Evolutionary conservation across 2,113 vertebrate genomes (phyloP).

Genomic region (Copsychus sechellarum): DNA sequence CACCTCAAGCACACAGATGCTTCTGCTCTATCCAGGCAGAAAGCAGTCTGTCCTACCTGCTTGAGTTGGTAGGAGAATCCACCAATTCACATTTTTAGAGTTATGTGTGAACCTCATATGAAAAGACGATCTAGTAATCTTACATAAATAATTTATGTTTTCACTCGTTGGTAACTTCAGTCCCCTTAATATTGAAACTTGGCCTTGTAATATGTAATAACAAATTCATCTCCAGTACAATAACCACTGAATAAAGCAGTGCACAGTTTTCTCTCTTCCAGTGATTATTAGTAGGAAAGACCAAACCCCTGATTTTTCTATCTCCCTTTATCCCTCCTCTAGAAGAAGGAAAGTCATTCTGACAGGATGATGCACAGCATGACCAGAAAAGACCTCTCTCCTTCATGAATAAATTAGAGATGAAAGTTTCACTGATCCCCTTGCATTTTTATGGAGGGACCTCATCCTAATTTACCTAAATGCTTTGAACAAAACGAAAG

Average conservation of each 20-base stretch:
- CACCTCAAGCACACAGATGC: not conserved
- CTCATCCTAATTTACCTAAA: constrained; percentile 81
- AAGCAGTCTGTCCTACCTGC: not conserved
- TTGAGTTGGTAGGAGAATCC: not conserved
- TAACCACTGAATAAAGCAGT: constrained; percentile 24
- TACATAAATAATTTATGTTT: constrained; percentile 50
- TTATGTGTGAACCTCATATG: constrained; percentile 19
- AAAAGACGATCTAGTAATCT: constrained; percentile 3
- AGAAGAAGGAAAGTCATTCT: constrained; percentile 76
- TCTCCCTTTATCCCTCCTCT: constrained; percentile 62
- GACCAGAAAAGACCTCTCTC: constrained; percentile 72
- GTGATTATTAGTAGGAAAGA: constrained; percentile 55
- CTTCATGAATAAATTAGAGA: constrained; percentile 84
- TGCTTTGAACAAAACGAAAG: constrained; percentile 75
- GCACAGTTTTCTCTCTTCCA: constrained; percentile 23
- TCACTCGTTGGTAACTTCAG: constrained; percentile 30
- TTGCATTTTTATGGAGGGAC: constrained; percentile 76
- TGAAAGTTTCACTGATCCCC: constrained; percentile 80
- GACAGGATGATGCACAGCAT: constrained; percentile 78
- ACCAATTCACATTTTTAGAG: not conserved
- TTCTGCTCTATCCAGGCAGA: not conserved
- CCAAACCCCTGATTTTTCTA: constrained; percentile 44
- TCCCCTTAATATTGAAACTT: constrained; percentile 19
- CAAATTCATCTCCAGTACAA: constrained; percentile 45
- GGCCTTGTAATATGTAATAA: constrained; percentile 20